Evolutionary conservation across 2,113 vertebrate genomes (phyloP).

Genomic region (Suricata suricatta): DNA sequence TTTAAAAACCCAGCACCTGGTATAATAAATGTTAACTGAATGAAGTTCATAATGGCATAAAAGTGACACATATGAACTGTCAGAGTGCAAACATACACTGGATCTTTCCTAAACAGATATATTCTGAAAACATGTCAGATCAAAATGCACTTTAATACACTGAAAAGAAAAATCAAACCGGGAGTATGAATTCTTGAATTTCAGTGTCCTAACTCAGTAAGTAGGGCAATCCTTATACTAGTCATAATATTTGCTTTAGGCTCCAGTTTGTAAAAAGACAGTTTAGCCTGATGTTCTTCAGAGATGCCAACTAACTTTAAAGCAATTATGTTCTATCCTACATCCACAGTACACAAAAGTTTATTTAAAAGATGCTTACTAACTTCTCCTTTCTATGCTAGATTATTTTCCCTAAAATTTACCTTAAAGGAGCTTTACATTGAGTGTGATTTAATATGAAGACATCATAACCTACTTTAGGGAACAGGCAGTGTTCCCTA

Average conservation of each 20-base stretch:
- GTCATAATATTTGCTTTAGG: not conserved
- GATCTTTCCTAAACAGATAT: not conserved
- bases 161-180: slow-evolving; percentile 18
- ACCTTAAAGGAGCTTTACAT: slow-evolving; percentile 3
- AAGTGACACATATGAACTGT: slow-evolving; percentile 13
- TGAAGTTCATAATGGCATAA: not conserved
- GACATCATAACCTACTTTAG: not conserved
- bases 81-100: not conserved
- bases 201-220: slow-evolving; percentile 8
- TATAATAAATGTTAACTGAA: slow-evolving; percentile 9
- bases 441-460: slow-evolving; percentile 31
- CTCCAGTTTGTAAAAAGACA: not conserved
- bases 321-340: not conserved
- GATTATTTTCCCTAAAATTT: not conserved
- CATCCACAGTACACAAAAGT: not conserved
- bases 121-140: slow-evolving; percentile 21
- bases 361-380: slow-evolving; percentile 5
- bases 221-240: not conserved
- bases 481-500: not conserved
- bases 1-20: slow-evolving; percentile 21
- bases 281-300: not conserved
- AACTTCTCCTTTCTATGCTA: not conserved
- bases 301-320: not conserved
- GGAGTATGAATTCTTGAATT: not conserved
- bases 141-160: not conserved